Conservation (phyloP, 2,113 vertebrate species). For the Anguilla japonica region DNA sequence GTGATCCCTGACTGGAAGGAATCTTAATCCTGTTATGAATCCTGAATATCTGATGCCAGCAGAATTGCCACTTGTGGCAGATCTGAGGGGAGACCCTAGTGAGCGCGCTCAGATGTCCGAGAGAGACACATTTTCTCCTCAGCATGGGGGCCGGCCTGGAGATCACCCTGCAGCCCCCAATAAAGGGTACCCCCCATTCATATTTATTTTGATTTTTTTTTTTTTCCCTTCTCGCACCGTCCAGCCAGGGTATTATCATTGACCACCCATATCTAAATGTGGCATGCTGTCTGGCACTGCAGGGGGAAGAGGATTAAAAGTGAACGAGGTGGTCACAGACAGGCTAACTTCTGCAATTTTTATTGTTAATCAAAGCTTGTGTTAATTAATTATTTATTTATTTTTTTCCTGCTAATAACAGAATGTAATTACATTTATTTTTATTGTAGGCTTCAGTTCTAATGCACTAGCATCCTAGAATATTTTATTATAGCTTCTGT, state of each 20-base stretch:
- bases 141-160: slow-evolving; percentile 50
- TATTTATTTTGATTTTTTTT: slow-evolving; percentile 68
- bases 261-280: slow-evolving; percentile 55
- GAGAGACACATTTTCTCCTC: slow-evolving; percentile 71
- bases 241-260: slow-evolving; percentile 53
- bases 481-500: background rate
- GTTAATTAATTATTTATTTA: background rate
- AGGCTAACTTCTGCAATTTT: slow-evolving; percentile 16
- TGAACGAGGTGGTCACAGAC: slow-evolving; percentile 43
- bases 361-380: slow-evolving; percentile 25
- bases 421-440: background rate
- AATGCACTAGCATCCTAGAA: background rate
- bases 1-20: background rate
- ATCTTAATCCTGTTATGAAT: background rate
- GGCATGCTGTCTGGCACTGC: slow-evolving; percentile 46
- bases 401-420: background rate
- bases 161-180: slow-evolving; percentile 52
- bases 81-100: slow-evolving; percentile 34
- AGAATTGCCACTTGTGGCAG: background rate
- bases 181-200: slow-evolving; percentile 43
- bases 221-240: slow-evolving; percentile 51
- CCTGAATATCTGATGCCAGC: background rate
- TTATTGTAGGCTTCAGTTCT: background rate
- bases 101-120: slow-evolving; percentile 37
- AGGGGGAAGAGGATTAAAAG: slow-evolving; percentile 54